Base-by-base conservation (phyloP, 2,797 vertebrate genomes). In the Aldrovandia affinis region DNA sequence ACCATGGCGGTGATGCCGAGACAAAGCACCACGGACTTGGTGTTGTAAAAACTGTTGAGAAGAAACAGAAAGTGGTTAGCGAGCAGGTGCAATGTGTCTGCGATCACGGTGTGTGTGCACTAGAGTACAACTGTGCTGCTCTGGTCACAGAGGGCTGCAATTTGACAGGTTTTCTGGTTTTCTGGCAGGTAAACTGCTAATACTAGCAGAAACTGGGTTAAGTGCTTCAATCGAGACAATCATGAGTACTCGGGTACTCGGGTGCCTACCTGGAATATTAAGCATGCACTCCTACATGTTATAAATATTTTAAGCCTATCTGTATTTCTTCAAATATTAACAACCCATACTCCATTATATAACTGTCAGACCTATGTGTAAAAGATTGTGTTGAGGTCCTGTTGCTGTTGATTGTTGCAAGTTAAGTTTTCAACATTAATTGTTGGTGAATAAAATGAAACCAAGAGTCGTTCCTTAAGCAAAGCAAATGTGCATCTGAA, bases 1-100 rank as follows among this genome's bases (percentile, higher is more conserved):
- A 99, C 97, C 25, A 97, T 87, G 5, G 97, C 95, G 0, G 98
- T 98, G 93, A 99, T 97, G 0, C 96, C 96, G 81, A 99, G 91
- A 83, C 97, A 99, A 88, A 99, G 90, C 15, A 97, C 87, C 86
- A 99, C 97, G 0, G 98, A 98, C 15, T 93, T 98, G 81, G 97
- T 98, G 89, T 98, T 96, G 93, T 98, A 99, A 89, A 97, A 99
- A 85, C 98, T 99, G 93, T 9, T 44, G 28, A 44, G 33, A 25
- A 68, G 39, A 82, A 50, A 30, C 12, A 68, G 9, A 47, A 33
- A 82, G 12, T 30, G 59, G 39, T 65, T n/a, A 77, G 6, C 22
- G 3, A 22, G 73, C 73, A 47, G 39, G 20, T 18, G 2, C 22
- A 12, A 50, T 50, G 47, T 12, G 6, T 12, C 6, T 50, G 47